Conservation (phyloP, 2,888 invertebrate genomes). For the Limnephilus rhombicus region DNA sequence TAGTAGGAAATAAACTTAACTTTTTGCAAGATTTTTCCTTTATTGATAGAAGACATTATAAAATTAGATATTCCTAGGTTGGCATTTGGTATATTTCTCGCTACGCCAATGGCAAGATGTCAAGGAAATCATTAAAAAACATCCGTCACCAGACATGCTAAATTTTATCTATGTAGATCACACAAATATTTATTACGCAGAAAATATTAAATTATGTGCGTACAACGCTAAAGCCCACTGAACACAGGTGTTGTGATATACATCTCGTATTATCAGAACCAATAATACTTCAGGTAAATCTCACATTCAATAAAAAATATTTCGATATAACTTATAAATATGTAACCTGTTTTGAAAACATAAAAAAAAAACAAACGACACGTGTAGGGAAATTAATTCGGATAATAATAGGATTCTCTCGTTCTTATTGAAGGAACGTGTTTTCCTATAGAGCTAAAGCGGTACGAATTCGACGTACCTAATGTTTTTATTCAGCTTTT, state of each 20-base stretch:
- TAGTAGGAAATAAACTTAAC: background rate
- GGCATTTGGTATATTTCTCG: too few species aligned
- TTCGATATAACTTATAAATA: background rate
- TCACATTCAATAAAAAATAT: background rate
- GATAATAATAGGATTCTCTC: background rate
- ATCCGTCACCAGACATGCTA: background rate
- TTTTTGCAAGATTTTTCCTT: background rate
- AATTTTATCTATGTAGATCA: too few species aligned
- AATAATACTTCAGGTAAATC: background rate
- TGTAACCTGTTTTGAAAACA: background rate
- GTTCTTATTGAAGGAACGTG: background rate
- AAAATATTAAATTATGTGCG: background rate
- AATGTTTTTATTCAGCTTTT: background rate
- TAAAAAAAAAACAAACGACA: background rate
- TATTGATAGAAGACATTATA: background rate
- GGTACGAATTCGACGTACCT: background rate
- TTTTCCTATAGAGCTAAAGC: background rate
- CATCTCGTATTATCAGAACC: background rate
- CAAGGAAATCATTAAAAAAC: background rate
- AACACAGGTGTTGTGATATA: background rate
- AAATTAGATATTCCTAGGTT: background rate
- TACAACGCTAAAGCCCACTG: background rate
- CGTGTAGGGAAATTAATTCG: too few species aligned
- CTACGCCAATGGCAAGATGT: background rate
- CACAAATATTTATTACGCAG: background rate